phyloP scores from a whole-genome alignment of 1,140 invertebrate species.

The Hylaeus volcanicus region DNA sequence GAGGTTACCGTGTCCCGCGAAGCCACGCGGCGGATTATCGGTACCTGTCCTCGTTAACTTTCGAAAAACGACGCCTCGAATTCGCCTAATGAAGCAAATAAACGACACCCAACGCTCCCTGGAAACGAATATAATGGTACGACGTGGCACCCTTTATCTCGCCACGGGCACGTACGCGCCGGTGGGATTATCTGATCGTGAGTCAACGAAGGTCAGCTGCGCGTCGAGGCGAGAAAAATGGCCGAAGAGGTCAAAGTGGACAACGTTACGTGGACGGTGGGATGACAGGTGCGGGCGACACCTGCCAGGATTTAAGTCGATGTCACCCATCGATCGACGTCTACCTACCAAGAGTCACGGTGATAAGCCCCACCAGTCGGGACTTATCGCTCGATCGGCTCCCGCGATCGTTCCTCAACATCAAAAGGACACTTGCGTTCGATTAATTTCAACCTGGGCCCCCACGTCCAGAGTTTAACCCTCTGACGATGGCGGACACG shows the following conservation, averaged over 20 bases:
- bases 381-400: neutral
- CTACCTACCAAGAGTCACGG: constrained; percentile 19
- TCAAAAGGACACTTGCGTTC: neutral
- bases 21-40: neutral
- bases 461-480: neutral
- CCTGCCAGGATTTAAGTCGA: constrained; percentile 66
- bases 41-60: constrained; percentile 8
- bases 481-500: neutral
- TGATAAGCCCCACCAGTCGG: constrained; percentile 4
- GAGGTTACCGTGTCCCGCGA: constrained; percentile 18
- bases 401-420: constrained; percentile 2
- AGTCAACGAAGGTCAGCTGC: constrained; percentile 48
- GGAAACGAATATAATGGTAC: constrained; percentile 17
- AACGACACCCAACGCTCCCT: constrained; percentile 9
- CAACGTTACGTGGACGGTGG: neutral
- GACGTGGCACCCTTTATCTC: constrained; percentile 7
- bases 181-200: constrained; percentile 27
- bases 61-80: neutral
- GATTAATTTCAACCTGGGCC: constrained; percentile 18
- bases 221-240: constrained; percentile 24
- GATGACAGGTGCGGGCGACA: constrained; percentile 69
- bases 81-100: constrained; percentile 13
- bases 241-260: constrained; percentile 45
- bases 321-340: constrained; percentile 46
- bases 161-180: neutral